Conservation (phyloP, 2,888 invertebrate genomes). For the Lycaena phlaeas region DNA sequence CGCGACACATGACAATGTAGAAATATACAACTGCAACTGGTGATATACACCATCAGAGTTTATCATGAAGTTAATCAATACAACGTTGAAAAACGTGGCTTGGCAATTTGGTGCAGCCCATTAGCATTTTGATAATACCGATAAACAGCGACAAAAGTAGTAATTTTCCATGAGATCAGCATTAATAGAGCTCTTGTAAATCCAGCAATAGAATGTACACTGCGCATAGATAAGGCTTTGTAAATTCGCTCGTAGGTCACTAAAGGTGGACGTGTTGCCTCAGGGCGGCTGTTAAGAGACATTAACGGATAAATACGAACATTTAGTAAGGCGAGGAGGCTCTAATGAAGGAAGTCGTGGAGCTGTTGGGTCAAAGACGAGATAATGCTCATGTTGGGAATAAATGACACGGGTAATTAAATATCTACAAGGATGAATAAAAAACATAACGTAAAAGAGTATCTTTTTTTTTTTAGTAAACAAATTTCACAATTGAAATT, state of each 20-base stretch:
- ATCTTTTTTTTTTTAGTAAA: no score
- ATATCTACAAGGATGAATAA: neutral
- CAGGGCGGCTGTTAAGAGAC: conserved; percentile 31
- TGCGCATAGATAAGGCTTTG: conserved; percentile 9
- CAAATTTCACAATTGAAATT: no score
- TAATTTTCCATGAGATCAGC: conserved; percentile 23
- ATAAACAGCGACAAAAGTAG: conserved; percentile 38
- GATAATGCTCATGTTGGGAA: conserved; percentile 1
- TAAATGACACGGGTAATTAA: conserved; percentile 1
- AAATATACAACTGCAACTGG: no score
- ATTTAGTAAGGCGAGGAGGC: conserved; percentile 18
- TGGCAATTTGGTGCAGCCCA: conserved; percentile 12
- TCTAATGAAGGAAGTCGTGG: conserved; percentile 34
- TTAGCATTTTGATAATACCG: conserved; percentile 23
- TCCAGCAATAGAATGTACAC: conserved; percentile 9
- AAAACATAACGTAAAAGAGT: no score
- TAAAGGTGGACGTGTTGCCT: conserved; percentile 28
- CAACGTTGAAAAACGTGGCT: no score
- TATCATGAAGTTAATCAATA: no score
- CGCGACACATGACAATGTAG: no score
- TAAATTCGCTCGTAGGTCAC: conserved; percentile 11
- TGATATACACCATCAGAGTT: no score
- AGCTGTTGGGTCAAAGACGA: neutral
- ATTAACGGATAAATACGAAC: conserved; percentile 37
- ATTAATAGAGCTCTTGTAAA: conserved; percentile 19